These are phyloP conservation scores for Amphipyra berbera DNA, from an alignment of 2,888 invertebrate genomes.

Conservation along the genomic window DNA sequence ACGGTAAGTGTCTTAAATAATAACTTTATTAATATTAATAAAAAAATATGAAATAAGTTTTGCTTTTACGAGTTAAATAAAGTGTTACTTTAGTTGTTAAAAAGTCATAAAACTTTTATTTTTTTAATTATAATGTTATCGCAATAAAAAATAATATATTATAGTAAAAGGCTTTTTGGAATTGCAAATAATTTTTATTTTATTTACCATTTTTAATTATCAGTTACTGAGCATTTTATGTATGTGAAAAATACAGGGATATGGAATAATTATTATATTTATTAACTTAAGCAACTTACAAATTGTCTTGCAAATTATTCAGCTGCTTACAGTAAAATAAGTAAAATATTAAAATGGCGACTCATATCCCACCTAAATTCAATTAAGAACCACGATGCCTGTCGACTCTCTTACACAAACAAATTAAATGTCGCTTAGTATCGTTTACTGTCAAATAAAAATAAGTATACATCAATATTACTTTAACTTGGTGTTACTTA, in stretches of 20 bases:
- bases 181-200: too few relatives aligned
- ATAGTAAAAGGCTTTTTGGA: too few relatives aligned
- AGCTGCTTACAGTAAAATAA: too few relatives aligned
- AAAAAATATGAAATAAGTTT: slow-evolving; percentile 33
- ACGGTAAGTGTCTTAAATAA: slow-evolving; percentile 35
- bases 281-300: too few relatives aligned
- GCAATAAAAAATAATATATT: too few relatives aligned
- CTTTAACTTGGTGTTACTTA: slow-evolving; percentile 18
- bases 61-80: slow-evolving; percentile 32
- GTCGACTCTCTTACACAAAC: slow-evolving; percentile 38
- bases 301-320: too few relatives aligned
- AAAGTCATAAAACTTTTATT: slow-evolving; percentile 22
- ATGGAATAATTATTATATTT: too few relatives aligned
- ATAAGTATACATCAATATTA: slow-evolving; percentile 62
- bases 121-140: slow-evolving; percentile 4
- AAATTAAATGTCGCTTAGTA: slow-evolving; percentile 60
- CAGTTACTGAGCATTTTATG: too few relatives aligned
- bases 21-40: slow-evolving; percentile 33
- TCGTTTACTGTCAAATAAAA: slow-evolving; percentile 62
- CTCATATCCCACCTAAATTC: slow-evolving; percentile 25
- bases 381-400: slow-evolving; percentile 11
- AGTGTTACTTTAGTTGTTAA: slow-evolving; percentile 25
- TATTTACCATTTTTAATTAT: too few relatives aligned
- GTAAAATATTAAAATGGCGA: slow-evolving; percentile 15
- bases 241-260: too few relatives aligned